Percentiles rank a stretch among this genome's conserved stretches.
phyloP scores from a whole-genome alignment of 2,888 invertebrate species.

The Chelonus formosanus region DNA sequence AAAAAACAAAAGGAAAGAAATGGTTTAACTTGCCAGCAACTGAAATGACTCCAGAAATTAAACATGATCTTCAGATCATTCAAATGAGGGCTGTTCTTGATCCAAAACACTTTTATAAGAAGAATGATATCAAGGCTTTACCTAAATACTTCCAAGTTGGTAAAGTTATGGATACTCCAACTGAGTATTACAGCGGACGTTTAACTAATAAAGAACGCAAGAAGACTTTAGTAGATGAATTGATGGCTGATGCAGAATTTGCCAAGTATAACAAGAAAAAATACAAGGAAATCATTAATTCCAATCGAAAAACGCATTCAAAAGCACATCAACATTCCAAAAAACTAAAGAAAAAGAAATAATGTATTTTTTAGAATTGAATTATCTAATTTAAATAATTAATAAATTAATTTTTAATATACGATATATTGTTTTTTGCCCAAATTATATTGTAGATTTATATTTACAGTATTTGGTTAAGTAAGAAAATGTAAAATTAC shows the following conservation, averaged over 20 bases:
- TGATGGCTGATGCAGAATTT: conserved; percentile 88
- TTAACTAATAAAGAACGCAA: conserved; percentile 88
- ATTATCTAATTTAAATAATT: no score
- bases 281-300: conserved; percentile 79
- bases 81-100: conserved; percentile 93
- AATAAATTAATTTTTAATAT: no score
- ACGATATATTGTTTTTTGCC: no score
- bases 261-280: conserved; percentile 82
- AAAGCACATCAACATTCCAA: conserved; percentile 75
- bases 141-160: conserved; percentile 94
- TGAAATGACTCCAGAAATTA: conserved; percentile 87
- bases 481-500: no score
- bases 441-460: no score
- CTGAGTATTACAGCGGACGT: conserved; percentile 87
- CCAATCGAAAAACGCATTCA: conserved; percentile 74
- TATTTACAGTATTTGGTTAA: no score
- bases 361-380: neutral
- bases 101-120: conserved; percentile 95
- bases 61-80: conserved; percentile 86
- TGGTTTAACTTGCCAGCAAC: conserved; percentile 93
- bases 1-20: conserved; percentile 82
- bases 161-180: conserved; percentile 81
- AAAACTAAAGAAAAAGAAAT: conserved; percentile 73
- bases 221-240: conserved; percentile 90
- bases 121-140: conserved; percentile 83